Evolutionary conservation across 2,888 invertebrate species (phyloP).

Genomic region (Mythimna vitellina): DNA sequence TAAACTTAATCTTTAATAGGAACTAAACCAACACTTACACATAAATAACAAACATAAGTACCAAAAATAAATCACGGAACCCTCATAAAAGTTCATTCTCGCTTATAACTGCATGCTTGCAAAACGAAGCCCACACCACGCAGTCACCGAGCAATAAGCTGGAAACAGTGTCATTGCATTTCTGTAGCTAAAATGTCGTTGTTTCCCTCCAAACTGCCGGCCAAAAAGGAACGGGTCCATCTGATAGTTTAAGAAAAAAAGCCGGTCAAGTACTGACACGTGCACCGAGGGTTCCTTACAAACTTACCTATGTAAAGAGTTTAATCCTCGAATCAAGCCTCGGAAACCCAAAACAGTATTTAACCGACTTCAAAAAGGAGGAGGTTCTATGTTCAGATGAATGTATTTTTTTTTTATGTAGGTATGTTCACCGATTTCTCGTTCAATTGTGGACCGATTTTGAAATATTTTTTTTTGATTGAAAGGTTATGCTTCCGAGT

Average conservation of each 20-base stretch:
- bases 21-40: slow-evolving; percentile 9
- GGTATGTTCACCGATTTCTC: no score
- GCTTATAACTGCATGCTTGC: slow-evolving; percentile 46
- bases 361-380: no score
- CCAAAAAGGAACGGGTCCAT: not conserved
- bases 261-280: no score
- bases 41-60: slow-evolving; percentile 16
- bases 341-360: no score
- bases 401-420: no score
- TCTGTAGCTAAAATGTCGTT: slow-evolving; percentile 49
- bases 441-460: no score
- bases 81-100: slow-evolving; percentile 51
- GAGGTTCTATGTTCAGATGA: no score
- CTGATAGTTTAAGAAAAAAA: not conserved
- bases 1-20: not conserved
- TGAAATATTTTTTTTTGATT: no score
- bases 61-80: slow-evolving; percentile 43
- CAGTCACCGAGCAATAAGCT: slow-evolving; percentile 61
- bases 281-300: no score
- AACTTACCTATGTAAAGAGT: no score
- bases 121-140: slow-evolving; percentile 32
- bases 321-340: no score
- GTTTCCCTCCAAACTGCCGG: slow-evolving; percentile 47
- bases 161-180: slow-evolving; percentile 64
- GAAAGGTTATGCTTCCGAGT: no score